phyloP scores from a whole-genome alignment of 2,797 vertebrate genomes.

The Thalassophryne amazonica region DNA sequence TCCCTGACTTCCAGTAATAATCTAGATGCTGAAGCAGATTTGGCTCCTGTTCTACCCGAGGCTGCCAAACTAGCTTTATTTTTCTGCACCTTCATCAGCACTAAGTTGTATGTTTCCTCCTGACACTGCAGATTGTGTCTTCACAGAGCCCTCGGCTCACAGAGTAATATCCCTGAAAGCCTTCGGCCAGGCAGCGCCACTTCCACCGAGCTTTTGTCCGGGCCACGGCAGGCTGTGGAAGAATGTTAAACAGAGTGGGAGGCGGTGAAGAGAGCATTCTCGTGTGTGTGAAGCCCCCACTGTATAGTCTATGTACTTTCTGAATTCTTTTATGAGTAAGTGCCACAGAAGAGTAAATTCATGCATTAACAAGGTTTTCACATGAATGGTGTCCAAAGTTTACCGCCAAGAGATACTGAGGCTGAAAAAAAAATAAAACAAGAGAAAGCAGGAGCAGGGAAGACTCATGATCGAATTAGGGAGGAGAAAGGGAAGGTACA shows the following conservation, averaged over 20 bases:
- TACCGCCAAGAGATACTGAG: slow-evolving; percentile 29
- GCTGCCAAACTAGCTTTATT: slow-evolving; percentile 11
- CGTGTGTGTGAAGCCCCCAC: slow-evolving; percentile 22
- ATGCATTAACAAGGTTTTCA: slow-evolving; percentile 55
- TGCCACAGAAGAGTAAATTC: slow-evolving; percentile 15
- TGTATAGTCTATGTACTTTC: slow-evolving; percentile 25
- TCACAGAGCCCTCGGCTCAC: slow-evolving; percentile 44
- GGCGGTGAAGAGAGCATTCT: slow-evolving; percentile 47
- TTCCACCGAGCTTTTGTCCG: slow-evolving; percentile 70
- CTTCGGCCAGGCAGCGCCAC: slow-evolving; percentile 39
- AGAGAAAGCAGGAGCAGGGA: slow-evolving; percentile 6
- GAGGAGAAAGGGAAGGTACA: slow-evolving; percentile 41
- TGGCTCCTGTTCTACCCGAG: slow-evolving; percentile 5
- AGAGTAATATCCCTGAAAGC: slow-evolving; percentile 76
- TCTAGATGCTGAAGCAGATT: slow-evolving; percentile 13
- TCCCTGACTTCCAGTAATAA: no score
- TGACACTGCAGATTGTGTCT: slow-evolving; percentile 64
- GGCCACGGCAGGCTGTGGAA: slow-evolving; percentile 29
- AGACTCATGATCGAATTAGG: slow-evolving; percentile 61
- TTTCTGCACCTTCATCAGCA: slow-evolving; percentile 26
- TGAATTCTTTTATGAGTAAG: slow-evolving; percentile 53
- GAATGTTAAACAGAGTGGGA: slow-evolving; percentile 64
- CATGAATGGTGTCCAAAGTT: slow-evolving; percentile 39
- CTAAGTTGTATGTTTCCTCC: slow-evolving; percentile 39
- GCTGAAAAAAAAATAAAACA: slow-evolving; percentile 12